Percentiles rank a stretch among this genome's conserved stretches.
Evolutionary conservation across 2,888 invertebrate genomes (phyloP).

Genomic region (Nomada ruficornis): DNA sequence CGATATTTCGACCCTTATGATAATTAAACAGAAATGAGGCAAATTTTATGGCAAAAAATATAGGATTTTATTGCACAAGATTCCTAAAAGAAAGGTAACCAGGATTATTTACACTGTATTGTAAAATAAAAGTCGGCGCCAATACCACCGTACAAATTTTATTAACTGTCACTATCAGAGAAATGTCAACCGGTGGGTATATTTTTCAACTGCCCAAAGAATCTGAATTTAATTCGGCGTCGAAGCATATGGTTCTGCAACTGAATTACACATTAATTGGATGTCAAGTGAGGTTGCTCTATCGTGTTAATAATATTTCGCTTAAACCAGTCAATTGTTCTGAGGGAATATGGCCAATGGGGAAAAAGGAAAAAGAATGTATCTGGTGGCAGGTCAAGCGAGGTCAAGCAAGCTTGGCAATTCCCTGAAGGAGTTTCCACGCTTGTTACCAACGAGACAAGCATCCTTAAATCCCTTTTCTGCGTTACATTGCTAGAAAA

Average conservation of each 20-base stretch:
- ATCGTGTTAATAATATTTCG: conserved; percentile 25
- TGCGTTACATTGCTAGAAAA: conserved; percentile 24
- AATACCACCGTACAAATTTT: no score
- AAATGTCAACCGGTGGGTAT: no score
- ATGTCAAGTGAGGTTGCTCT: conserved; percentile 5
- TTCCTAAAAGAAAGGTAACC: no score
- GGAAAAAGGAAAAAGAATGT: conserved; percentile 21
- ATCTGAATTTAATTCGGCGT: background rate
- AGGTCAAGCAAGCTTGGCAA: conserved; percentile 14
- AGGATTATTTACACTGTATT: no score
- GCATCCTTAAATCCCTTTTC: conserved; percentile 23
- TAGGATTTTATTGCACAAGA: no score
- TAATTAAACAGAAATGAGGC: no score
- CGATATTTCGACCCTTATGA: no score
- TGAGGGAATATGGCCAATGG: background rate
- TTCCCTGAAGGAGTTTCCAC: background rate
- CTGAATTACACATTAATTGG: conserved; percentile 1
- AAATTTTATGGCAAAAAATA: no score
- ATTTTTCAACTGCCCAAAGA: no score
- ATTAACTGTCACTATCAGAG: no score
- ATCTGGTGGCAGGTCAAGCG: background rate
- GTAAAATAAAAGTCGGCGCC: no score
- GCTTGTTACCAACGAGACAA: background rate
- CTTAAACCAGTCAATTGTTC: conserved; percentile 7
- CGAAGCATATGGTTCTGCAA: conserved; percentile 1